Percentiles rank a stretch among this genome's conserved stretches.
Conservation (phyloP, 2,888 invertebrate genomes). For the Ferrisia virgata region DNA sequence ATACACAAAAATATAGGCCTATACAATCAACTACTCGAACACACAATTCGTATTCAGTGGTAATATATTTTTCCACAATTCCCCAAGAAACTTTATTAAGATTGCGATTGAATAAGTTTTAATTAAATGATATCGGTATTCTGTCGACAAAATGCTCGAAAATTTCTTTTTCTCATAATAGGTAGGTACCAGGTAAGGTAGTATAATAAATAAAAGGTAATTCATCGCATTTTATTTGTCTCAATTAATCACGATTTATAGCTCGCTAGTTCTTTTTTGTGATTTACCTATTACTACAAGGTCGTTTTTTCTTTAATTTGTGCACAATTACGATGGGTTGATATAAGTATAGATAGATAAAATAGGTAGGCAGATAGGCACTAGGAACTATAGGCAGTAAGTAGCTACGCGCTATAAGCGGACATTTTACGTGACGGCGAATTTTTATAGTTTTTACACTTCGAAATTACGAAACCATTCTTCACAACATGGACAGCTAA, state of each 20-base stretch:
- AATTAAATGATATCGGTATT: not conserved
- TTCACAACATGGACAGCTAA: not conserved
- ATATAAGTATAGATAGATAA: no score
- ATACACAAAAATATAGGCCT: not conserved
- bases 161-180: not conserved
- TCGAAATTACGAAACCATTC: not conserved
- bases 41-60: not conserved
- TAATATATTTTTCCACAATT: not conserved
- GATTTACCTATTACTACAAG: not conserved
- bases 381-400: no score
- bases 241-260: not conserved
- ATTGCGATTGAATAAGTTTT: not conserved
- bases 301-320: not conserved
- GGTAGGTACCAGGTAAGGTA: no score
- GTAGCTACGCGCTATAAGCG: not conserved
- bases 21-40: not conserved
- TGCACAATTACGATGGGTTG: not conserved
- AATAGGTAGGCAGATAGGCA: no score
- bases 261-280: not conserved
- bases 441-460: not conserved
- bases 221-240: not conserved
- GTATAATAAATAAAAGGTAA: not conserved
- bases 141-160: not conserved
- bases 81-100: not conserved
- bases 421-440: not conserved